Conservation (phyloP, 2,113 vertebrate genomes). For the Zosterops hypoxanthus region DNA sequence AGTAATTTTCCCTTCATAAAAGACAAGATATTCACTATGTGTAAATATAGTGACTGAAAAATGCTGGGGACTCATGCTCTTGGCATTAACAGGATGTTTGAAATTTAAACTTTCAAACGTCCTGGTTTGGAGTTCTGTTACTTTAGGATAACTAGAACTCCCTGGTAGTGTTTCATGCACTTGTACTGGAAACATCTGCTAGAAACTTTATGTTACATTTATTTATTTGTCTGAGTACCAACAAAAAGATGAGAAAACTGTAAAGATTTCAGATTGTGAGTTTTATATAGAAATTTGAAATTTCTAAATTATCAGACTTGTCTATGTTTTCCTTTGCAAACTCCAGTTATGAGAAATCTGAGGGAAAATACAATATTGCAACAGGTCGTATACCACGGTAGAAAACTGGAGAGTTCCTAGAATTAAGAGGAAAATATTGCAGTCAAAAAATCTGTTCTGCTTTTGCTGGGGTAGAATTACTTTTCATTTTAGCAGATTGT, state of each 20-base stretch:
- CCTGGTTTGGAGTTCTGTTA: neutral
- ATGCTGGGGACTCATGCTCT: neutral
- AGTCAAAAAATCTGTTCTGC: neutral
- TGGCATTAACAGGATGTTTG: neutral
- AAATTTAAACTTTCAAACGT: neutral
- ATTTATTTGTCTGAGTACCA: neutral
- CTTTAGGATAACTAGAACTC: neutral
- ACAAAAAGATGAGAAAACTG: neutral
- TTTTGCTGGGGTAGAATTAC: neutral
- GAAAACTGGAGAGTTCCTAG: neutral
- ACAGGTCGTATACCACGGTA: neutral
- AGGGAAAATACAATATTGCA: neutral
- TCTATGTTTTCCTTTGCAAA: neutral
- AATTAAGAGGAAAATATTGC: neutral
- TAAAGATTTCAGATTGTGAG: neutral
- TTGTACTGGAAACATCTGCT: neutral
- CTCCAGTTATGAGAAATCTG: neutral
- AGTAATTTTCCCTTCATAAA: neutral
- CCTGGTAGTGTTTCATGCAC: neutral
- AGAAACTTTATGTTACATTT: neutral
- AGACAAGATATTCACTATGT: neutral
- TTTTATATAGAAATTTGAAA: neutral
- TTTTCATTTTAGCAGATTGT: neutral
- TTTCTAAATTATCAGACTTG: neutral
- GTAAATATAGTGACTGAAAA: neutral